phyloP scores from a whole-genome alignment of 2,888 invertebrate species.

The Empis livida region DNA sequence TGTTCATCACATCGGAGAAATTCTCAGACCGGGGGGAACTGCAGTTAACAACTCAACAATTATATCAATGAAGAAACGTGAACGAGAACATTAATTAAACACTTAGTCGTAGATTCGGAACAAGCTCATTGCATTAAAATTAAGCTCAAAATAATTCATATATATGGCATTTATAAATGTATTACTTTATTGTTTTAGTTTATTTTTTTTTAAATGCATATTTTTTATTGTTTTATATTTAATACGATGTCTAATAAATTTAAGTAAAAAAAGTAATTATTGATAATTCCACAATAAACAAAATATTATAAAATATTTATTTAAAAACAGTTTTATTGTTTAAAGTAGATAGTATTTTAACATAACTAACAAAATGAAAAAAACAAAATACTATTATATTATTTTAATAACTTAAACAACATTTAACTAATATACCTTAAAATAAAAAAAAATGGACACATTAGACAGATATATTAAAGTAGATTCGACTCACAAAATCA shows the following conservation, averaged over 20 bases:
- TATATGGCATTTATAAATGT: too few relatives aligned
- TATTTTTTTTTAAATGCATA: too few relatives aligned
- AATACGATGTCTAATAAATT: conserved; percentile 17
- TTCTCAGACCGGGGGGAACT: conserved; percentile 54
- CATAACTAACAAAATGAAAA: conserved; percentile 1
- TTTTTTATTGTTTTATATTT: too few relatives aligned
- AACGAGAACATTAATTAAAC: conserved; percentile 13
- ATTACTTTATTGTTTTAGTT: too few relatives aligned
- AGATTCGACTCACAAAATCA: too few relatives aligned
- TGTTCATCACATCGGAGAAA: conserved; percentile 97
- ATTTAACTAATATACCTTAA: too few relatives aligned
- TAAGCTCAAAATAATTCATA: too few relatives aligned
- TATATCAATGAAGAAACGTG: conserved; percentile 19
- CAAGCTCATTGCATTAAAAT: too few relatives aligned
- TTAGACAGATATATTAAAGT: too few relatives aligned
- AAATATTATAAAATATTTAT: background rate
- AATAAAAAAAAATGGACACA: too few relatives aligned
- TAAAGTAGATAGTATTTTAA: background rate
- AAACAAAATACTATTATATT: background rate
- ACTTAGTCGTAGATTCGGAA: too few relatives aligned
- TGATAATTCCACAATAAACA: conserved; percentile 4
- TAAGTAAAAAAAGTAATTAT: conserved; percentile 15
- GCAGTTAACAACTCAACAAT: conserved; percentile 36
- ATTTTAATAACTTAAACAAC: too few relatives aligned
- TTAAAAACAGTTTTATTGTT: background rate